These are phyloP conservation scores for Characodon lateralis DNA, from an alignment of 2,797 vertebrate genomes.

Conservation along the genomic window DNA sequence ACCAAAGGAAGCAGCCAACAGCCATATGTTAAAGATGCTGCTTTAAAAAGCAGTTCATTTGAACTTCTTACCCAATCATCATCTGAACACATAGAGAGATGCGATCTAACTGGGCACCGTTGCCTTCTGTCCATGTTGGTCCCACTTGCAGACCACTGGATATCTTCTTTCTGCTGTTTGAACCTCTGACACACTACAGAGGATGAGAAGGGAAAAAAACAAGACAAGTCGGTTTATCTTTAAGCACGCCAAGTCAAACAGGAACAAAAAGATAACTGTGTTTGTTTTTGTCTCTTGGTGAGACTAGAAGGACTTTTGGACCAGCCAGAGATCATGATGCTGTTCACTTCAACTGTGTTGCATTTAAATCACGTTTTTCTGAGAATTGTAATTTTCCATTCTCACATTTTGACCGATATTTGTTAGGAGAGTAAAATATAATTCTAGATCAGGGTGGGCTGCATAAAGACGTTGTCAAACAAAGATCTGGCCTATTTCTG, in stretches of 20 bases:
- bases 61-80: constrained; percentile 71
- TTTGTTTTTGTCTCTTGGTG: constrained; percentile 7
- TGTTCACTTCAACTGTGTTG: background rate
- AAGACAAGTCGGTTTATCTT: constrained; percentile 1
- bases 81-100: constrained; percentile 68
- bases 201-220: constrained; percentile 1
- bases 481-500: too few relatives aligned
- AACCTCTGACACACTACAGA: constrained; percentile 59
- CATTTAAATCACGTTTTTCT: background rate
- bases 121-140: background rate
- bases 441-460: background rate
- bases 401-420: background rate
- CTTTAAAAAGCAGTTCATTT: background rate
- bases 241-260: constrained; percentile 9
- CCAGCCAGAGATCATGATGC: background rate
- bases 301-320: constrained; percentile 6
- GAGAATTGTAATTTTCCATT: background rate
- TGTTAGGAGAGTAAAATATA: background rate
- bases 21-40: background rate
- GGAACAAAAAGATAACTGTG: background rate
- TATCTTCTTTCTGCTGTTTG: constrained; percentile 26
- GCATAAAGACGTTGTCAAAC: too few relatives aligned
- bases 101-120: constrained; percentile 30
- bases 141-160: background rate
- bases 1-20: background rate